phyloP scores from a whole-genome alignment of 2,113 vertebrate genomes.

The Cygnus atratus region DNA sequence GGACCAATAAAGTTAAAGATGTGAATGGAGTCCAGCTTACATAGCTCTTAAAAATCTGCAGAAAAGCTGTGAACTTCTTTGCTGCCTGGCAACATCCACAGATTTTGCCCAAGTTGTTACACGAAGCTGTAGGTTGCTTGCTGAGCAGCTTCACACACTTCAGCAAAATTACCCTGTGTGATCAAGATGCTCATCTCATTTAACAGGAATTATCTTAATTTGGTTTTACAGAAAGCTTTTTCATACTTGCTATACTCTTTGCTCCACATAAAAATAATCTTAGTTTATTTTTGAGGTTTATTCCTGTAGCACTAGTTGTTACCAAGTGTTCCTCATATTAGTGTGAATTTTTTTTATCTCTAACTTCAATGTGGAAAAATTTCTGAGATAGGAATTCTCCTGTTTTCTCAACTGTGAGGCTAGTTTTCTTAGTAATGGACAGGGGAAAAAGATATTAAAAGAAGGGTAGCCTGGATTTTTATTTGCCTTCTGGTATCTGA shows the following conservation, averaged over 20 bases:
- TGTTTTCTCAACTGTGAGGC: neutral
- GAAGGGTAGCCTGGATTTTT: neutral
- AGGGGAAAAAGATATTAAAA: neutral
- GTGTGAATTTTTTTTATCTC: neutral
- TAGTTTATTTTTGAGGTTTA: neutral
- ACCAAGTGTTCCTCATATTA: neutral
- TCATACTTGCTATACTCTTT: neutral
- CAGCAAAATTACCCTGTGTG: neutral
- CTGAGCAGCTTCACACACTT: neutral
- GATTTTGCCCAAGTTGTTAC: neutral
- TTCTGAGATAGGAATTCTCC: neutral
- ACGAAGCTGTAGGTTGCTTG: neutral
- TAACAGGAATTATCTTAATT: neutral
- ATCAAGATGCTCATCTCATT: neutral
- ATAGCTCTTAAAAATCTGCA: neutral
- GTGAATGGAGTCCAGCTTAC: conserved; percentile 10
- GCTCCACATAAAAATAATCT: neutral
- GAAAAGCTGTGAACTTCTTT: neutral
- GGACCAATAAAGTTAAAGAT: conserved; percentile 32
- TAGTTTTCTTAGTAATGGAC: neutral
- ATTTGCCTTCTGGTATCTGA: neutral
- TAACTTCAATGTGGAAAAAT: neutral
- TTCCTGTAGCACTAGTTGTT: neutral
- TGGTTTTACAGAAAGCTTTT: neutral
- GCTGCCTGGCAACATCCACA: neutral